A percentile compares a stretch with the other conserved stretches of the same genome.
Evolutionary conservation across 1,140 invertebrate genomes (phyloP).

Genomic region (Ericerus pela): DNA sequence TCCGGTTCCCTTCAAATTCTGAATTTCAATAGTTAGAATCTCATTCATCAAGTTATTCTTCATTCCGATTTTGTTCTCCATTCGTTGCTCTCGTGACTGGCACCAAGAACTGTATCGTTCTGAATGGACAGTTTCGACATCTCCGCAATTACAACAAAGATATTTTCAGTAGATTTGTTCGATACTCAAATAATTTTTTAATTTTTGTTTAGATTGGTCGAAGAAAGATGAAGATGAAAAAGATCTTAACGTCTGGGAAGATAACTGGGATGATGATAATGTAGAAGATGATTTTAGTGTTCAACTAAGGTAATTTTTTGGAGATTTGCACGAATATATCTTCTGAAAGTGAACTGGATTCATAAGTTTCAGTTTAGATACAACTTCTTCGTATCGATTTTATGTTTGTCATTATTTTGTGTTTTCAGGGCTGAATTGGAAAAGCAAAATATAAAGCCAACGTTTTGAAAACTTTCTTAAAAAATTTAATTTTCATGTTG

Average conservation of each 20-base stretch:
- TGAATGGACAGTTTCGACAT: too few relatives aligned
- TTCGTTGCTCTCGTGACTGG: too few relatives aligned
- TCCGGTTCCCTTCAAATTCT: too few relatives aligned
- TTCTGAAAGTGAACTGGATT: conserved; percentile 12
- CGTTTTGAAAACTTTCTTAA: conserved; percentile 15
- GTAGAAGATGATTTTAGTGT: conserved; percentile 95
- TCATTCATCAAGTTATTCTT: too few relatives aligned
- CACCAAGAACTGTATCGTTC: background rate
- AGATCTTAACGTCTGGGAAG: conserved; percentile 96
- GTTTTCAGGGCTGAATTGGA: conserved; percentile 32
- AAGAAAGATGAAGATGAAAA: conserved; percentile 81
- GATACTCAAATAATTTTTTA: background rate
- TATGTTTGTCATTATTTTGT: conserved; percentile 12
- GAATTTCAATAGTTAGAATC: too few relatives aligned
- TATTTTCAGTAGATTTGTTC: background rate
- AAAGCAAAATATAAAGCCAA: conserved; percentile 28
- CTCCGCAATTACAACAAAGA: background rate
- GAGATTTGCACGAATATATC: background rate
- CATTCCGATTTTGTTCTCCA: too few relatives aligned
- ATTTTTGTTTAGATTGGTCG: conserved; percentile 58
- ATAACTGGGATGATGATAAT: conserved; percentile 99
- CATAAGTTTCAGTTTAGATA: conserved; percentile 5
- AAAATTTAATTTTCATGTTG: too few relatives aligned
- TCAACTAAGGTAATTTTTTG: conserved; percentile 56
- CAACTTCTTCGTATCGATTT: background rate